Evolutionary conservation across 2,888 invertebrate genomes (phyloP).

Genomic region (Alcis repandata): DNA sequence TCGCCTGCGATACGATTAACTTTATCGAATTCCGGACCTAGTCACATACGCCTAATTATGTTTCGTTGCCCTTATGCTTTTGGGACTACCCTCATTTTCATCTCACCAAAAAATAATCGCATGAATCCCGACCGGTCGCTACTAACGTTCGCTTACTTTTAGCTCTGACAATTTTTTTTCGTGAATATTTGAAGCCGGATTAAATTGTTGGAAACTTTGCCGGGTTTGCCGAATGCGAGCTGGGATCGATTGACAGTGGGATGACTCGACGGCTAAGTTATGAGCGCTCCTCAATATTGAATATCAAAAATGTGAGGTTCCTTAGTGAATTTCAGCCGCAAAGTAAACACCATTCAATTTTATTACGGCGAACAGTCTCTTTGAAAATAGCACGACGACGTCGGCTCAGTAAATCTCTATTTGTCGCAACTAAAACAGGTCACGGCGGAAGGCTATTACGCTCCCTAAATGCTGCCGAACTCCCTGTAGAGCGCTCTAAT

Average conservation of each 20-base stretch:
- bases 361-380: conserved; percentile 75
- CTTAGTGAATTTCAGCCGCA: conserved; percentile 67
- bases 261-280: conserved; percentile 55
- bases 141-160: conserved; percentile 50
- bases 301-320: conserved; percentile 55
- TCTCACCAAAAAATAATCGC: conserved; percentile 40
- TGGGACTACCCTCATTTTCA: conserved; percentile 26
- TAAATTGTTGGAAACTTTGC: conserved; percentile 77
- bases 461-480: conserved; percentile 85
- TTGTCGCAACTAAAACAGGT: conserved; percentile 86
- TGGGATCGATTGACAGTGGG: conserved; percentile 67
- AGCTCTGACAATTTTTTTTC: conserved; percentile 66
- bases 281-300: conserved; percentile 59
- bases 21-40: conserved; percentile 60
- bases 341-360: conserved; percentile 81
- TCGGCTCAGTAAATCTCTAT: conserved; percentile 85
- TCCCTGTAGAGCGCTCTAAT: conserved; percentile 84
- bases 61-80: conserved; percentile 34
- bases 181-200: conserved; percentile 74
- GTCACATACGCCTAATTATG: conserved; percentile 53
- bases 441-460: conserved; percentile 85
- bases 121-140: conserved; percentile 34
- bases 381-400: conserved; percentile 76
- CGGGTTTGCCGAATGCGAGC: conserved; percentile 66
- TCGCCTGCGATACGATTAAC: conserved; percentile 61